Evolutionary conservation across 2,113 vertebrate genomes (phyloP), one percentile per base, ranked within the genome.

Genomic region (Sorex araneus): DNA sequence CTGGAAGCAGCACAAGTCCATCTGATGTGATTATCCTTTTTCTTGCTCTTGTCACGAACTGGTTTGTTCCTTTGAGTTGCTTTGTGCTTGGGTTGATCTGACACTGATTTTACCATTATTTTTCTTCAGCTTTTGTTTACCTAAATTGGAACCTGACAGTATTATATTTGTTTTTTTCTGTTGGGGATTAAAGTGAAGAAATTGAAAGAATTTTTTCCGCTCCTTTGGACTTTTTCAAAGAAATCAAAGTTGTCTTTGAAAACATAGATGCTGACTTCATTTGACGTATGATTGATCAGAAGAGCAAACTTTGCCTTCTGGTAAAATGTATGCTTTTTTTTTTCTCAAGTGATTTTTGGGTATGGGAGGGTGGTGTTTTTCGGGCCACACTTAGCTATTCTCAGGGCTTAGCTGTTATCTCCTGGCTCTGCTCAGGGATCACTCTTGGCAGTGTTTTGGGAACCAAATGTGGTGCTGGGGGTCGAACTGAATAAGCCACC

Each of bases 71-170:
- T 84, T 84, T 89, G 66, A 60, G 25, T 81, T 94, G 47, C 43
- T 81, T 91, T 93, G 11, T 74, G 81, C 81, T 63, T 28, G n/a
- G 30, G 54, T 73, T 86, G 63, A 45, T 71, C 77, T 34, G 36
- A 73, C 32, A 28, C 21, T 91, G 45, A 91, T 79, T 95, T 82
- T 92, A 90, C 76, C 75, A 92, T 90, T 60, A 43, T 82, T 15
- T 69, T 95, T 96, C 18, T 94, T 94, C 70, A 83, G 10, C 8
- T 16, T 90, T 87, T 93, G 63, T 74, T 94, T 94, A 92, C 67
- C 11, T 95, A 89, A 73, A 73, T 82, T 87, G 81, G 34, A 54
- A 50, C 77, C 69, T 89, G 45, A 87, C 76, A 84, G 76, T 71
- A 69, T 76, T 90, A 79, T 71, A 69, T 76, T 90, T 36, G 11